Conservation (phyloP, 2,113 vertebrate species). For the Oryzias melastigma region DNA sequence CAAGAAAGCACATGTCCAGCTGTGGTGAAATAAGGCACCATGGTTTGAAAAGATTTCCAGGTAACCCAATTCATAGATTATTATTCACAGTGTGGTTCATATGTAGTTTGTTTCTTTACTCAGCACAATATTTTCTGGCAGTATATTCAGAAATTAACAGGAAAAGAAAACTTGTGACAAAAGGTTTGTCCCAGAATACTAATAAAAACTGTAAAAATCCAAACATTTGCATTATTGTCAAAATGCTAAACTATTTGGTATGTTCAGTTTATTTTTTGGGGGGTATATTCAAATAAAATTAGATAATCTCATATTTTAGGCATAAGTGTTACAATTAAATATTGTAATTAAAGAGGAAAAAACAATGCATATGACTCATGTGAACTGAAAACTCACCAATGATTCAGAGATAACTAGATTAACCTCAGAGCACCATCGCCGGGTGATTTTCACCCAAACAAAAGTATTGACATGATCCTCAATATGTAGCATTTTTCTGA, state of each 20-base stretch:
- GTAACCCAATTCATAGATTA: slow-evolving; percentile 55
- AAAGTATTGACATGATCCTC: too few relatives aligned
- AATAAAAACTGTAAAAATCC: too few relatives aligned
- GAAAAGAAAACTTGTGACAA: slow-evolving; percentile 31
- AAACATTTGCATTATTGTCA: too few relatives aligned
- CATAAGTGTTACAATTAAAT: slow-evolving; percentile 24
- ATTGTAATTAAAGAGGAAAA: slow-evolving; percentile 31
- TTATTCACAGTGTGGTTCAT: slow-evolving; percentile 48
- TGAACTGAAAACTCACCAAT: slow-evolving; percentile 43
- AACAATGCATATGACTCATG: slow-evolving; percentile 49
- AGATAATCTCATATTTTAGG: neutral
- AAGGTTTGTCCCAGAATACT: slow-evolving; percentile 1
- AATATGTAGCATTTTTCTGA: too few relatives aligned
- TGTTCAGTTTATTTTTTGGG: too few relatives aligned
- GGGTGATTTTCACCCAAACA: too few relatives aligned
- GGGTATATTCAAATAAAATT: neutral
- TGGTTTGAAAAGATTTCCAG: slow-evolving; percentile 20
- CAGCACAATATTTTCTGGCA: neutral
- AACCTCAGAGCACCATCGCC: too few relatives aligned
- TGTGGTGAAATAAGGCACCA: slow-evolving; percentile 23
- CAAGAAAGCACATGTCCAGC: slow-evolving; percentile 66
- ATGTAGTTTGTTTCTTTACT: slow-evolving; percentile 35
- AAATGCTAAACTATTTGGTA: too few relatives aligned
- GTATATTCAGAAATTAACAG: slow-evolving; percentile 19
- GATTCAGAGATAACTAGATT: slow-evolving; percentile 13